Conservation (phyloP, 2,888 invertebrate genomes). For the Caenorhabditis afra region DNA sequence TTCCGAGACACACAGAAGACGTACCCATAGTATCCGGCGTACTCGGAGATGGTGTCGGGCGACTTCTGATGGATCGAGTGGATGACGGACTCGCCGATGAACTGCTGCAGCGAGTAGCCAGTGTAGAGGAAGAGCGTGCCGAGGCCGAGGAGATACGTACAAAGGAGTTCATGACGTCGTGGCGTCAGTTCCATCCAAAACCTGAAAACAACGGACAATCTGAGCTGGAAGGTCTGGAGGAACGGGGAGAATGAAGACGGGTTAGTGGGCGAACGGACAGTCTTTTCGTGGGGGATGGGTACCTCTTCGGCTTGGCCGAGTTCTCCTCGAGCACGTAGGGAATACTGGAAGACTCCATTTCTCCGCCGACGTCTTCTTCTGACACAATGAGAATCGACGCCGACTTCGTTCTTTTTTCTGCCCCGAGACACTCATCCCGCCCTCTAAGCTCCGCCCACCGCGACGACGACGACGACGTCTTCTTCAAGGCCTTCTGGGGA, state of each 20-base stretch:
- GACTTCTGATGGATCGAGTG: constrained; percentile 61
- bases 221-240: background rate
- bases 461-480: background rate
- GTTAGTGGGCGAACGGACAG: background rate
- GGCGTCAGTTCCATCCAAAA: constrained; percentile 65
- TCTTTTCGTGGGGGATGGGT: constrained; percentile 1
- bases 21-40: constrained; percentile 68
- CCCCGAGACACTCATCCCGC: too few species aligned
- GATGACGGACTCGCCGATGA: constrained; percentile 64
- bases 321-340: constrained; percentile 54
- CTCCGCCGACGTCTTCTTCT: background rate
- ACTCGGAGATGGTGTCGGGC: constrained; percentile 60
- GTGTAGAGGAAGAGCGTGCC: constrained; percentile 66
- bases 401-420: background rate
- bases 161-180: constrained; percentile 66
- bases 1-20: background rate
- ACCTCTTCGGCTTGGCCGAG: constrained; percentile 47
- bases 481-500: constrained; percentile 3
- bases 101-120: constrained; percentile 61
- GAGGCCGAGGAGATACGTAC: constrained; percentile 59
- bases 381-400: background rate
- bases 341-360: constrained; percentile 51
- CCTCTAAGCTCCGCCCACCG: constrained; percentile 5
- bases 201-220: constrained; percentile 31
- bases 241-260: background rate